Evolutionary conservation across 2,888 invertebrate genomes (phyloP).

Genomic region (Pandemis cinnamomeana): DNA sequence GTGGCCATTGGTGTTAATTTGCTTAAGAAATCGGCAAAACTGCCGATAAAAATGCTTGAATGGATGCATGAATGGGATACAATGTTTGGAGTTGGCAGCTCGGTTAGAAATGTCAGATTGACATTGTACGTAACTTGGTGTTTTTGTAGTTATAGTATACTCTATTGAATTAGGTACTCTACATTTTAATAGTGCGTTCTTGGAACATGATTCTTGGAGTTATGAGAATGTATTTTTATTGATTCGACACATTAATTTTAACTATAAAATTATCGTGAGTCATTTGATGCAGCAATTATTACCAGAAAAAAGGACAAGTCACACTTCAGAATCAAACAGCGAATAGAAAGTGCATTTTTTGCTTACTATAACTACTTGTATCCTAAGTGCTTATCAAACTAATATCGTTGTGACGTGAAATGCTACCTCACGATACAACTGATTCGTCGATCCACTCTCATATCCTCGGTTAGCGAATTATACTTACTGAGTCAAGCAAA

Average conservation of each 20-base stretch:
- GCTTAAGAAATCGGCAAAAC: slow-evolving; percentile 56
- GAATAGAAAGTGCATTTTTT: no score
- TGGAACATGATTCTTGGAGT: no score
- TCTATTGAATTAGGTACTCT: no score
- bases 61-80: slow-evolving; percentile 51
- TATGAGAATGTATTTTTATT: no score
- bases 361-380: neutral
- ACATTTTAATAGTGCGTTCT: no score
- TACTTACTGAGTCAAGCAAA: neutral
- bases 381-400: neutral
- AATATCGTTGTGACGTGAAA: neutral
- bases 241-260: no score
- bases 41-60: slow-evolving; percentile 47
- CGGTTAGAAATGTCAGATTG: slow-evolving; percentile 22
- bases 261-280: no score
- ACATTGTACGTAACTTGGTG: slow-evolving; percentile 2
- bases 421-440: neutral
- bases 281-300: no score
- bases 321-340: no score
- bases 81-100: slow-evolving; percentile 32
- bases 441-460: neutral
- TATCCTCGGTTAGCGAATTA: neutral
- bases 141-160: neutral
- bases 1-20: slow-evolving; percentile 76
- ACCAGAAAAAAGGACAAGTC: neutral